Conservation (phyloP, 1,140 invertebrate genomes). For the Scaptodrosophila lebanonensis region DNA sequence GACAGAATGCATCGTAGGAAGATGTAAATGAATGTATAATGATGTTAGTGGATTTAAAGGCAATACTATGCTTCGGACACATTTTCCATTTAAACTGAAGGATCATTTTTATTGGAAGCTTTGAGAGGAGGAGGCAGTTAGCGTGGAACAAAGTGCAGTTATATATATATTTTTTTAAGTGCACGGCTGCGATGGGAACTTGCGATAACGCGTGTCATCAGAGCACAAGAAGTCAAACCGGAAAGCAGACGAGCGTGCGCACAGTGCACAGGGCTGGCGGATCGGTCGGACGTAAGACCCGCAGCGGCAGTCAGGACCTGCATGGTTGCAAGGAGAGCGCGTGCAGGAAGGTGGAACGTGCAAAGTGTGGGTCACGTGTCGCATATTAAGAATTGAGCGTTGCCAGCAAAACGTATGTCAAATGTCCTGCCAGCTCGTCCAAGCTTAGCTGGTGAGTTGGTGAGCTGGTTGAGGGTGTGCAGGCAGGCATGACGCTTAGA, state of each 20-base stretch:
- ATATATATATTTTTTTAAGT: too few relatives aligned
- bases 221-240: conserved; percentile 69
- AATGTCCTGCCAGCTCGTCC: conserved; percentile 37
- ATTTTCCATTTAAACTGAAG: too few relatives aligned
- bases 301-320: conserved; percentile 48
- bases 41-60: too few relatives aligned
- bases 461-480: conserved; percentile 51
- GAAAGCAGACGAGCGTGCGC: conserved; percentile 40
- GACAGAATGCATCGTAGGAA: too few relatives aligned
- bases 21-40: too few relatives aligned
- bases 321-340: conserved; percentile 27
- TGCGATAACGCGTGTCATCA: conserved; percentile 66
- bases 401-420: conserved; percentile 68
- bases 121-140: too few relatives aligned
- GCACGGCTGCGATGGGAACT: conserved; percentile 38
- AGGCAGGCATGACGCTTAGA: conserved; percentile 54
- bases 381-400: conserved; percentile 65
- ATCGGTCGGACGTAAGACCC: not conserved
- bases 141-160: too few relatives aligned
- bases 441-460: conserved; percentile 12
- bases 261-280: conserved; percentile 1
- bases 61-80: too few relatives aligned
- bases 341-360: conserved; percentile 47
- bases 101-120: too few relatives aligned
- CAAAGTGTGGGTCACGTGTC: conserved; percentile 71